A percentile compares a stretch with the other conserved stretches of the same genome.
phyloP scores from a whole-genome alignment of 1,140 invertebrate genomes.

The Euwallacea similis region DNA sequence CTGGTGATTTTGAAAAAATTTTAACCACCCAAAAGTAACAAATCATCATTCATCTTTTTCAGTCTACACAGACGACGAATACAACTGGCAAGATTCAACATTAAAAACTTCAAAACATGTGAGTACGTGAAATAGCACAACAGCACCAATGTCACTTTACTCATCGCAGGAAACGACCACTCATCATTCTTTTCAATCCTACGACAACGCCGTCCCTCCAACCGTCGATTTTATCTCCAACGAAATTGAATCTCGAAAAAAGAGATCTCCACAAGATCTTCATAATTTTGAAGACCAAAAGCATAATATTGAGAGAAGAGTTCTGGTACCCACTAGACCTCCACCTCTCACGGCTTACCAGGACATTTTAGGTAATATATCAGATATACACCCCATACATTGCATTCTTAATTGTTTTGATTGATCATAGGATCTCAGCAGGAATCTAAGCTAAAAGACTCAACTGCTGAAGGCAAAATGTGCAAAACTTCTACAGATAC shows the following conservation, averaged over 20 bases:
- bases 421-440: constrained; percentile 1
- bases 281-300: no score
- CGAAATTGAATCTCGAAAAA: neutral
- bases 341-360: no score
- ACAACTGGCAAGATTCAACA: constrained; percentile 15
- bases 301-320: no score
- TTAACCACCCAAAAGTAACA: neutral
- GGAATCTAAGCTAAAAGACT: neutral
- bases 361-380: no score
- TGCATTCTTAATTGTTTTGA: neutral
- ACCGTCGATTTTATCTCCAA: neutral
- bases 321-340: no score
- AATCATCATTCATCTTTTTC: neutral
- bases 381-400: no score
- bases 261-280: neutral
- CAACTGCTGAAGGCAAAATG: no score
- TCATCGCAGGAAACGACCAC: neutral
- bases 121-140: neutral
- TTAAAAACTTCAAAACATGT: neutral
- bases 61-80: constrained; percentile 14
- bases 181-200: neutral
- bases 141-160: neutral
- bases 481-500: no score
- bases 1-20: constrained; percentile 2
- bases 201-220: no score